A percentile compares a stretch with the other conserved stretches of the same genome.
phyloP scores from a whole-genome alignment of 2,888 invertebrate genomes.

The Volucella bombylans region DNA sequence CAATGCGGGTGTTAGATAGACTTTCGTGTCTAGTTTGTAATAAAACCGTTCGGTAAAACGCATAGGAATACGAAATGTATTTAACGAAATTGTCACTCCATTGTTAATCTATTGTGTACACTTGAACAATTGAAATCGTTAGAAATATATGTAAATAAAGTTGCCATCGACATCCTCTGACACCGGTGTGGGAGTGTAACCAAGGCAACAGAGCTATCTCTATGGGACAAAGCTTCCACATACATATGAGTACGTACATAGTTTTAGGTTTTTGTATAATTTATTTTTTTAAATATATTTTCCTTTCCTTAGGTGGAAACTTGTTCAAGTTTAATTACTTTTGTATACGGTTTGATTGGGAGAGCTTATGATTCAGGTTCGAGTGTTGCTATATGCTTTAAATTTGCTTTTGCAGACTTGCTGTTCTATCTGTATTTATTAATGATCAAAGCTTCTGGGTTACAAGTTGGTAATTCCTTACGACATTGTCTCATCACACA shows the following conservation, averaged over 20 bases:
- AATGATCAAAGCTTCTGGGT: conserved; percentile 30
- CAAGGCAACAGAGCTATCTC: background rate
- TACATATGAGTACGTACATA: background rate
- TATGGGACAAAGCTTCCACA: background rate
- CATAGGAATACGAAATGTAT: conserved; percentile 23
- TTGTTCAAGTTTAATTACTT: conserved; percentile 25
- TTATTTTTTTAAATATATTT: background rate
- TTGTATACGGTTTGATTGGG: conserved; percentile 15
- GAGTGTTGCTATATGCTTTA: background rate
- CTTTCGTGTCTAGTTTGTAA: conserved; percentile 6
- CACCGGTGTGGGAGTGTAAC: background rate
- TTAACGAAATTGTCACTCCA: conserved; percentile 53
- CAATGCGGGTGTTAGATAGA: background rate
- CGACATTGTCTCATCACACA: conserved; percentile 30
- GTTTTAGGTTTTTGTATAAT: conserved; percentile 28
- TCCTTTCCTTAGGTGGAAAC: conserved; percentile 37
- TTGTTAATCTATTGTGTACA: conserved; percentile 55
- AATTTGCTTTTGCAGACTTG: background rate
- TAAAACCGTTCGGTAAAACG: conserved; percentile 41
- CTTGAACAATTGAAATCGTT: conserved; percentile 42
- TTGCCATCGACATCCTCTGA: background rate
- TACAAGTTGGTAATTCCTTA: conserved; percentile 18
- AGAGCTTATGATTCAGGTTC: conserved; percentile 5
- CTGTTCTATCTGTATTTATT: background rate
- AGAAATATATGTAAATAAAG: conserved; percentile 12